A percentile compares a stretch with the other conserved stretches of the same genome.
Conservation (phyloP, 2,888 invertebrate genomes). For the Hedychridium roseum region DNA sequence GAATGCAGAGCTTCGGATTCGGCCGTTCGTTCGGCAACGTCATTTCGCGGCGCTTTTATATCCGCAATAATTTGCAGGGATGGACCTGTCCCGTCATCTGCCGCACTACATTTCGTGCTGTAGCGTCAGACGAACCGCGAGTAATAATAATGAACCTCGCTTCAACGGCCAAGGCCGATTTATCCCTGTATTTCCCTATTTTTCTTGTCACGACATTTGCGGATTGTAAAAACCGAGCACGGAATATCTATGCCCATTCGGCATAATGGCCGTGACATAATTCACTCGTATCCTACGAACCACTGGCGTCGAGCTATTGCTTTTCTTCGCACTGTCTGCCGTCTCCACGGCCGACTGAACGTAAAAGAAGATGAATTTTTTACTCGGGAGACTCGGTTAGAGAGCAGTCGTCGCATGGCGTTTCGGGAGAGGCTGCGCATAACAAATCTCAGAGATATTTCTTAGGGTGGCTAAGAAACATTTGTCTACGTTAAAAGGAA, state of each 20-base stretch:
- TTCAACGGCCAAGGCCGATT: constrained; percentile 34
- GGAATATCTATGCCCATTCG: no score
- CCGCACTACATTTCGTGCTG: constrained; percentile 18
- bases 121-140: constrained; percentile 37
- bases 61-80: constrained; percentile 44
- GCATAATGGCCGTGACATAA: no score
- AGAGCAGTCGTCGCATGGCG: constrained; percentile 37
- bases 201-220: constrained; percentile 2
- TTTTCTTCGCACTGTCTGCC: background rate
- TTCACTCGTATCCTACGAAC: no score
- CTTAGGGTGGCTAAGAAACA: constrained; percentile 51
- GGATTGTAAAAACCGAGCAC: no score
- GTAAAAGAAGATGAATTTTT: constrained; percentile 43
- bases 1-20: constrained; percentile 5
- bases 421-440: constrained; percentile 45
- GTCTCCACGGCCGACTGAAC: background rate
- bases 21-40: constrained; percentile 28
- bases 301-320: no score
- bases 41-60: constrained; percentile 49
- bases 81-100: constrained; percentile 27
- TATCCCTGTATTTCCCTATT: constrained; percentile 16
- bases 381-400: constrained; percentile 37
- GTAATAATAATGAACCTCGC: constrained; percentile 46
- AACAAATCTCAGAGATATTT: constrained; percentile 59
- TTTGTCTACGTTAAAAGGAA: constrained; percentile 55